Percentiles rank a stretch among this genome's conserved stretches.
These are phyloP conservation scores for Agapetus fuscipes DNA, from an alignment of 2,888 invertebrate species.

Conservation along the genomic window DNA sequence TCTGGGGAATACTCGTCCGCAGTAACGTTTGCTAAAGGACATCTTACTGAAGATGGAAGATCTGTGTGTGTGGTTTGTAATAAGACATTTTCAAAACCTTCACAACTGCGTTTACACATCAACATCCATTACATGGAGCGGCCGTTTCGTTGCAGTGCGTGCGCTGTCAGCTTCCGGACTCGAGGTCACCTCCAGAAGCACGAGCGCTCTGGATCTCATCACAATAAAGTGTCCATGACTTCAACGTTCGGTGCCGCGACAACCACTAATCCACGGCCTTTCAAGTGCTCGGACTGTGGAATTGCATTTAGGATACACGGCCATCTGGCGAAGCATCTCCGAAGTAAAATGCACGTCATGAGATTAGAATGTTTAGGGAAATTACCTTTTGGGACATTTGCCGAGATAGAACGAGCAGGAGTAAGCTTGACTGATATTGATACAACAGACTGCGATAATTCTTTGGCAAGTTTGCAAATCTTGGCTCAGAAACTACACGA, in stretches of 20 bases:
- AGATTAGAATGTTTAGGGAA: constrained; percentile 87
- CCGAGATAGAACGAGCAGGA: constrained; percentile 85
- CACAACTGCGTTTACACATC: constrained; percentile 82
- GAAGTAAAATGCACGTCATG: constrained; percentile 94
- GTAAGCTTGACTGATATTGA: constrained; percentile 90
- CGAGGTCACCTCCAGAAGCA: constrained; percentile 91
- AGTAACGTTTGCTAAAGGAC: constrained; percentile 39
- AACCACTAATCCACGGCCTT: constrained; percentile 88
- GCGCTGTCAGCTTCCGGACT: constrained; percentile 83
- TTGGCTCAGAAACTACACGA: constrained; percentile 72
- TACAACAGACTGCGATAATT: constrained; percentile 93
- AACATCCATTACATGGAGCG: constrained; percentile 94
- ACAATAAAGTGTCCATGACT: constrained; percentile 85
- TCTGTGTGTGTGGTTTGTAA: constrained; percentile 80
- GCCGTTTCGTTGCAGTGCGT: constrained; percentile 84
- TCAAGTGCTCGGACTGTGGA: constrained; percentile 92
- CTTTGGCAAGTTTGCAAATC: constrained; percentile 76
- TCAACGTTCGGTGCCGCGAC: constrained; percentile 77
- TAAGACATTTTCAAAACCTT: constrained; percentile 85
- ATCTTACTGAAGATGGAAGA: constrained; percentile 62
- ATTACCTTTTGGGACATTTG: constrained; percentile 88
- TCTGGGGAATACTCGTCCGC: constrained; percentile 40
- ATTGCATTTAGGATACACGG: constrained; percentile 95
- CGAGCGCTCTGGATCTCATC: constrained; percentile 83
- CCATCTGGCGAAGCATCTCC: constrained; percentile 91